Evolutionary conservation across 2,797 vertebrate species (phyloP), one percentile per base, ranked within the genome.

Genomic region (Pseudocheirus occidentalis): DNA sequence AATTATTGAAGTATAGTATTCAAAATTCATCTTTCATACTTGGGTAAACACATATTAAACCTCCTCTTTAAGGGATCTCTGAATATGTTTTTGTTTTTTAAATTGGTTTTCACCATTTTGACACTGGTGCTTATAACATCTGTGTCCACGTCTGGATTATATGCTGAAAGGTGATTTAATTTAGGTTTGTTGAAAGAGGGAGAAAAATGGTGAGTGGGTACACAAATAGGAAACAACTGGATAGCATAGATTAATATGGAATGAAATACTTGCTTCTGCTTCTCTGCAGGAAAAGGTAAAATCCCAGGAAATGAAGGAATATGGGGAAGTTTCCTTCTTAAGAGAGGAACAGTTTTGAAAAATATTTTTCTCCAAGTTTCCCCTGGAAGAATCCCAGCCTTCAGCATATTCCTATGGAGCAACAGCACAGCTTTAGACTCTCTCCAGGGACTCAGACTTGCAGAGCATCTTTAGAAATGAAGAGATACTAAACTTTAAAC

Each of bases 1-100:
- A 95, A 97, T 98, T 98, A 98, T 98, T 98, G 98, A 98, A 98
- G 97, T 97, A 87, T 96, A 97, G 95, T 97, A 97, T 98, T 98
- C 97, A 46, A 46, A 46, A 81, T 46, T 24, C 40, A 81, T 81
- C 73, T 81, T 81, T 81, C 97, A 91, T 95, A 97, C 94, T 93
- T 98, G 96, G 95, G 96, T 96, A 98, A 96, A 81, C 73, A 46
- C 40, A 81, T 73, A 40, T 46, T 81, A 40, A 97, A 97, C 93
- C 81, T 97, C 92, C 59, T 92, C 95, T 14, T 97, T 97, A 97
- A 87, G 97, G 93, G 95, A 93, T 97, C 73, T 96, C 90, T 95
- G 97, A 95, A 93, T 93, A 95, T 89, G 66, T 57, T 90, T 29
- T 90, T 0, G 4, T 93, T 97, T 97, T 98, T 97, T 0, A 95